Evolutionary conservation across 37 sponge, comb jelly and placozoan genomes (phyloP).

Genomic region (Diacarnus erythraeanus): DNA sequence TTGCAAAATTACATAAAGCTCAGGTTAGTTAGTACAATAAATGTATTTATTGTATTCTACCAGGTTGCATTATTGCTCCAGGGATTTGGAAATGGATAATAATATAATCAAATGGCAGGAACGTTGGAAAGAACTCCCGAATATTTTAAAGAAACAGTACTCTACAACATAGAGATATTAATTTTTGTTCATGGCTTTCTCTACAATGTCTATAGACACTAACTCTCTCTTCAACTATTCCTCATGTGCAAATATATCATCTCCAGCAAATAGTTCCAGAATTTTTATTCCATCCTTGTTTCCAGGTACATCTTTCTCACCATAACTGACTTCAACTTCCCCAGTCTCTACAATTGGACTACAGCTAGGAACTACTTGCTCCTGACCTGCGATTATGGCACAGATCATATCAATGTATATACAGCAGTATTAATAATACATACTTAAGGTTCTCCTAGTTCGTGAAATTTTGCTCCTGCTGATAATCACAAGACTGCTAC

Average conservation of each 20-base stretch:
- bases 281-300: constrained; percentile 20
- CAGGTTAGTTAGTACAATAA: neutral
- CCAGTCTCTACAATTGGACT: neutral
- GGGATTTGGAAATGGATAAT: constrained; percentile 12
- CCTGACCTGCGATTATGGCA: constrained; percentile 8
- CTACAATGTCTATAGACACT: too few relatives aligned
- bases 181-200: too few relatives aligned
- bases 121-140: constrained; percentile 3
- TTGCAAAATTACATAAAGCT: constrained; percentile 1
- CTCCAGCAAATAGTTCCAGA: constrained; percentile 51
- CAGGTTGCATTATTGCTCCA: neutral
- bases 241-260: constrained; percentile 59
- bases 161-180: neutral
- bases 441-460: neutral
- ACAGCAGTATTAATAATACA: neutral
- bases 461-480: constrained; percentile 1
- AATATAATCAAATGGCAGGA: neutral
- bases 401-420: neutral
- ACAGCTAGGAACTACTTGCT: constrained; percentile 42
- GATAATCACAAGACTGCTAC: constrained; percentile 8
- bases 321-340: neutral
- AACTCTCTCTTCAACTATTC: constrained; percentile 11
- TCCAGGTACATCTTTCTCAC: constrained; percentile 8
- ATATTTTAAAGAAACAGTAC: neutral
- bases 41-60: neutral